A percentile compares a stretch with the other conserved stretches of the same genome.
Evolutionary conservation across 2,113 vertebrate genomes (phyloP).

Genomic region (Empidonax alnorum): DNA sequence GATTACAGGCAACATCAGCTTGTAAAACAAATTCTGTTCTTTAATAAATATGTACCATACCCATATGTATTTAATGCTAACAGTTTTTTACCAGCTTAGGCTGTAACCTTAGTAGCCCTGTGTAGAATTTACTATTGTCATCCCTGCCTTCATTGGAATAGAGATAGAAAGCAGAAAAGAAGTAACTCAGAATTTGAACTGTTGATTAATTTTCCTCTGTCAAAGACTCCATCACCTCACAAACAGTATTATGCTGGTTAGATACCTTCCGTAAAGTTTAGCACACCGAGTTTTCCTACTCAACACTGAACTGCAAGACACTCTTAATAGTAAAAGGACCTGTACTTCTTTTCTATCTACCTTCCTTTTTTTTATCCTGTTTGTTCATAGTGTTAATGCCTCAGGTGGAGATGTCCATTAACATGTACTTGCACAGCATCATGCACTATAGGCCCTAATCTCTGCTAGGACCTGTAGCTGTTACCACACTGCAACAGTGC

Average conservation of each 20-base stretch:
- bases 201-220: background rate
- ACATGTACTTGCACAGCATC: background rate
- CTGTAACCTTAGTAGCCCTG: background rate
- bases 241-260: background rate
- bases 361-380: background rate
- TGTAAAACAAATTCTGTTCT: constrained; percentile 27
- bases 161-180: background rate
- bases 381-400: background rate
- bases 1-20: background rate
- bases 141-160: background rate
- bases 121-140: background rate
- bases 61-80: constrained; percentile 12
- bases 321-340: background rate
- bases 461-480: background rate
- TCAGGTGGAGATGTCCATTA: background rate
- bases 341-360: background rate
- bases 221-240: background rate
- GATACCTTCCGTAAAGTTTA: background rate
- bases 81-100: background rate
- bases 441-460: too few relatives aligned
- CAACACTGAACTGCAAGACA: background rate
- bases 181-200: background rate
- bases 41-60: background rate
- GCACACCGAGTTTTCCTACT: background rate
- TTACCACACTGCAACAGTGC: background rate